A percentile compares a stretch with the other conserved stretches of the same genome.
Conservation (phyloP, 2,888 invertebrate species). For the Mesopsocus fuscifrons region DNA sequence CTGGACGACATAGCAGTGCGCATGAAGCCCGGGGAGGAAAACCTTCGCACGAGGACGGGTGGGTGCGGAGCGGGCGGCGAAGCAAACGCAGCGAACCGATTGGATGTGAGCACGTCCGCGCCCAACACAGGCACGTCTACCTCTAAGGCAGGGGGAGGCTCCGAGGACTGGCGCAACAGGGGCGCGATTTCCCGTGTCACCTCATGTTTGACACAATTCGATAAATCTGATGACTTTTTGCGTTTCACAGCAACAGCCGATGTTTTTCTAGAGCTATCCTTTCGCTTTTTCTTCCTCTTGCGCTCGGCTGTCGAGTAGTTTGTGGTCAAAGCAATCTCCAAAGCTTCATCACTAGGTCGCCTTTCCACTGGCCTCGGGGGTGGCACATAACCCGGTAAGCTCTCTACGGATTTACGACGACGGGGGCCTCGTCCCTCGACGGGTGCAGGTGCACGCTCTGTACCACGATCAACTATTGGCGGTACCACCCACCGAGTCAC, state of each 20-base stretch:
- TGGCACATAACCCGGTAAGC: conserved; percentile 16
- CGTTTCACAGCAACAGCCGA: background rate
- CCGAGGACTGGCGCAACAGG: background rate
- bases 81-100: conserved; percentile 6
- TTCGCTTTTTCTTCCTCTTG: conserved; percentile 2
- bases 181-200: background rate
- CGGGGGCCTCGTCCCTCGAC: background rate
- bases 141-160: background rate
- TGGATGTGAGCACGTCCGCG: background rate
- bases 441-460: background rate
- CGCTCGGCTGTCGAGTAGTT: background rate
- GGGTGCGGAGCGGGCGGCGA: background rate
- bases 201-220: background rate
- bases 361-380: conserved; percentile 18
- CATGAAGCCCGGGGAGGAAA: conserved; percentile 8
- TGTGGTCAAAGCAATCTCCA: conserved; percentile 19
- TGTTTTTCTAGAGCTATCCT: background rate
- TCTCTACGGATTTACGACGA: conserved; percentile 1
- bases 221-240: conserved; percentile 1
- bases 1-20: background rate
- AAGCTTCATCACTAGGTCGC: conserved; percentile 47
- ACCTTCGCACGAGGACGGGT: background rate
- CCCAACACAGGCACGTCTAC: background rate
- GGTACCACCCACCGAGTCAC: background rate
- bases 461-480: background rate